Base-by-base conservation (phyloP, 2,888 invertebrate species). In the Campoplex nolae region DNA sequence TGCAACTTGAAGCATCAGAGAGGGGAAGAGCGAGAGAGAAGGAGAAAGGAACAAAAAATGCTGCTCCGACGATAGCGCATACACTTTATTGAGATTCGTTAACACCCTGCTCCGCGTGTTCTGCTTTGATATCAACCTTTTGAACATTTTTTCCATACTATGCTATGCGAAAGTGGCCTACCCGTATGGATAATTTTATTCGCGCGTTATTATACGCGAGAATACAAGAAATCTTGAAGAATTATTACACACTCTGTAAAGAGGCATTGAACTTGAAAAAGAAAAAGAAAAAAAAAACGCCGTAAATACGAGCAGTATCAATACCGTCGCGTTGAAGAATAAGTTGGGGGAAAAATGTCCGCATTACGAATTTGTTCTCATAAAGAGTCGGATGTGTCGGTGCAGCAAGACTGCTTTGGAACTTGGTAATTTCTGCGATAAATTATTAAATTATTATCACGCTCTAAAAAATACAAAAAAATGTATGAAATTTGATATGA, bases 121-220 rank as follows among this genome's bases (percentile, higher is more conserved):
- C n/a, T n/a, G n/a, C n/a, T n/a, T n/a, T n/a, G 71, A 51, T 32
- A 71, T 16, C 18, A 32, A 51, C 42, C 48, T 48, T 70, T 70
- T 48, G 48, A 48, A 70, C 13, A 48, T 71, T 51, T 23, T 32
- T 32, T 71, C 16, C 32, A 18, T 32, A 28, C 28, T 18, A 28
- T 32, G 1, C 2, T 7, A 42, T 23, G 23, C 23, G 23, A 23
- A 23, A 23, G 23, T 23, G 23, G 23, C 23, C 23, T 23, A 32
- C 7, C n/a, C 16, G 11, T 28, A 45, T 28, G 68, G 23, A 68
- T 38, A 13, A 68, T 45, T 45, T 45, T 45, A 23, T 42, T 68
- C 45, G n/a, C n/a, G n/a, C n/a, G 1, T 45, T 23, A 28, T 23
- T 28, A 32, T 23, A 23, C 16, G 9, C 16, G 9, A 16, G 18